A percentile compares a stretch with the other conserved stretches of the same genome.
Evolutionary conservation across 2,888 invertebrate genomes (phyloP).

Genomic region (Polylopha cassiicola): DNA sequence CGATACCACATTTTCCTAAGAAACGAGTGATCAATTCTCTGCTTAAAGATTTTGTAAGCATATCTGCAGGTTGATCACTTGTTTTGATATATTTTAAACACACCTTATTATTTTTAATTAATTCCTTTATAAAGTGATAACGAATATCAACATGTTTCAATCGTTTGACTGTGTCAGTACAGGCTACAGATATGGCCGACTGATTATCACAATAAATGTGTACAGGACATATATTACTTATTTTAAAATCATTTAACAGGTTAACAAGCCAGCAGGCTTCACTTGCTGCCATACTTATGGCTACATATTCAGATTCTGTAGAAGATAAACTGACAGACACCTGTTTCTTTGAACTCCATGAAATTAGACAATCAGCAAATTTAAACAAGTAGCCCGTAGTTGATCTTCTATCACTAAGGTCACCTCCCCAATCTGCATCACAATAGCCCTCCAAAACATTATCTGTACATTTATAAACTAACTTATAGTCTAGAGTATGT

Average conservation of each 20-base stretch:
- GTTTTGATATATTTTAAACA: conserved; percentile 24
- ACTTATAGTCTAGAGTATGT: conserved; percentile 18
- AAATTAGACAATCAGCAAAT: conserved; percentile 24
- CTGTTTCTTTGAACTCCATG: conserved; percentile 30
- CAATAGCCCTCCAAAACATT: conserved; percentile 21
- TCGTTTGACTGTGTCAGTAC: conserved; percentile 18
- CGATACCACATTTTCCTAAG: conserved; percentile 8
- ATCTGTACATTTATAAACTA: conserved; percentile 26
- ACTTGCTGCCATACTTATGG: conserved; percentile 26
- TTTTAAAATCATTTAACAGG: conserved; percentile 18
- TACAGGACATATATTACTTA: conserved; percentile 13
- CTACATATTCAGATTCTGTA: conserved; percentile 30
- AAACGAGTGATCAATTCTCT: conserved; percentile 12
- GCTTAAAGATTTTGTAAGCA: conserved; percentile 22
- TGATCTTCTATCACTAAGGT: conserved; percentile 27
- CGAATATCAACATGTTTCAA: conserved; percentile 22
- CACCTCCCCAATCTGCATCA: conserved; percentile 30
- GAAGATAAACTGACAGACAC: conserved; percentile 29
- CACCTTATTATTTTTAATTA: conserved; percentile 18
- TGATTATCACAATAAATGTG: conserved; percentile 17
- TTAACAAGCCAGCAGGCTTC: conserved; percentile 25
- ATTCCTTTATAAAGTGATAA: conserved; percentile 23
- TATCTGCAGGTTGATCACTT: conserved; percentile 22
- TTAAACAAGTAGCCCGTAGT: conserved; percentile 27
- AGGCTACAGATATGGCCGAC: conserved; percentile 23